Conservation (phyloP, 2,113 vertebrate species). For the Egretta garzetta region DNA sequence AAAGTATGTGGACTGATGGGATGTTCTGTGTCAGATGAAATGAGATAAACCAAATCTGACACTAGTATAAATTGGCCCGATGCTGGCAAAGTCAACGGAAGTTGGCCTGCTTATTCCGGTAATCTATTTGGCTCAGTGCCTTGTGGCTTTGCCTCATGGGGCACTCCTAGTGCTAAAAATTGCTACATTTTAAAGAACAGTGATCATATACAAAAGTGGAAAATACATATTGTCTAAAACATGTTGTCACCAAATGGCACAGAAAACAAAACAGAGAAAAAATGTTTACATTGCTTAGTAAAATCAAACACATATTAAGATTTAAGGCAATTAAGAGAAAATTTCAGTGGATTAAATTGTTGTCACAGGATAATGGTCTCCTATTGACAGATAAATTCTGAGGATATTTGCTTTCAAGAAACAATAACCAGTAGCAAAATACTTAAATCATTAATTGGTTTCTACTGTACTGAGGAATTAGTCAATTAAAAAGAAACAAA, state of each 20-base stretch:
- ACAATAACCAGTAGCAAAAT: neutral
- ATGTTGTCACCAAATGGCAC: neutral
- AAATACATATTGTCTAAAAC: neutral
- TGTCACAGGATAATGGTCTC: neutral
- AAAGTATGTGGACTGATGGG: neutral
- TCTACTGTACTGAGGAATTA: neutral
- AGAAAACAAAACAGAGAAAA: neutral
- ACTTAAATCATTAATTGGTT: neutral
- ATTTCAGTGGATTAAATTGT: slow-evolving; percentile 18
- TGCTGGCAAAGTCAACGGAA: neutral
- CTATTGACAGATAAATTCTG: neutral
- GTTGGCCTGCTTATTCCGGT: neutral
- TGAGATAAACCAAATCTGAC: neutral
- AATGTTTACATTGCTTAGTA: neutral
- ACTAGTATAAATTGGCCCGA: neutral
- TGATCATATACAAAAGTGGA: neutral
- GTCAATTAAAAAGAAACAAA: neutral
- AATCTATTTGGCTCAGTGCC: neutral
- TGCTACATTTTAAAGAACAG: neutral
- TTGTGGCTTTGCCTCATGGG: neutral
- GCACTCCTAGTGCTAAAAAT: neutral
- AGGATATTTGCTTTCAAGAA: slow-evolving; percentile 2
- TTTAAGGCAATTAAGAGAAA: neutral
- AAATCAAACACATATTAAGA: neutral
- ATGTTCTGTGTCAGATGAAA: slow-evolving; percentile 11